Conservation (phyloP, 2,113 vertebrate genomes). For the Sapayoa aenigma region DNA sequence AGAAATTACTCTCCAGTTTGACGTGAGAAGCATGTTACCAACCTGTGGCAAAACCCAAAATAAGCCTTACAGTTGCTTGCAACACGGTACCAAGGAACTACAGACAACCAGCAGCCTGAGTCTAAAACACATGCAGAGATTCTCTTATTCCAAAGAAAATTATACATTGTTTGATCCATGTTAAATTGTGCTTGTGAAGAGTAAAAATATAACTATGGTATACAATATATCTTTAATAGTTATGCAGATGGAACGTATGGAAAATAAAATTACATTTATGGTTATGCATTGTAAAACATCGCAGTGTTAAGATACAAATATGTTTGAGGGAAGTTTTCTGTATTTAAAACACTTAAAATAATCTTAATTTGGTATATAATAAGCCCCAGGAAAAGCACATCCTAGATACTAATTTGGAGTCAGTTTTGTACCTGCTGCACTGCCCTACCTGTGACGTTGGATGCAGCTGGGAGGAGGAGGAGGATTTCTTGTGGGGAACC, state of each 20-base stretch:
- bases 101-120: neutral
- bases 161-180: neutral
- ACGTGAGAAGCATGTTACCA: neutral
- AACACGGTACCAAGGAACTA: neutral
- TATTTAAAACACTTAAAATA: neutral
- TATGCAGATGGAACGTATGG: neutral
- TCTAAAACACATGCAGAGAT: neutral
- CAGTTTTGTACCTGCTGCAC: neutral
- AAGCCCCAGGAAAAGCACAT: neutral
- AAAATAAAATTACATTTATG: neutral
- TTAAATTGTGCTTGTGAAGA: neutral
- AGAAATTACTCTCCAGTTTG: neutral
- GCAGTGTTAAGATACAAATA: neutral
- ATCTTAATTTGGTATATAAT: neutral
- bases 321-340: neutral
- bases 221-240: neutral
- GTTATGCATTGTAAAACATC: neutral
- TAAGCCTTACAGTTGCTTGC: neutral
- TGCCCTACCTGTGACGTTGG: neutral
- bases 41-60: neutral
- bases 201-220: neutral
- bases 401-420: neutral
- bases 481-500: neutral
- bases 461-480: neutral
- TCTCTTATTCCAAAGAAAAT: neutral